phyloP scores from a whole-genome alignment of 2,797 vertebrate genomes.

The Enteromius treurensis region DNA sequence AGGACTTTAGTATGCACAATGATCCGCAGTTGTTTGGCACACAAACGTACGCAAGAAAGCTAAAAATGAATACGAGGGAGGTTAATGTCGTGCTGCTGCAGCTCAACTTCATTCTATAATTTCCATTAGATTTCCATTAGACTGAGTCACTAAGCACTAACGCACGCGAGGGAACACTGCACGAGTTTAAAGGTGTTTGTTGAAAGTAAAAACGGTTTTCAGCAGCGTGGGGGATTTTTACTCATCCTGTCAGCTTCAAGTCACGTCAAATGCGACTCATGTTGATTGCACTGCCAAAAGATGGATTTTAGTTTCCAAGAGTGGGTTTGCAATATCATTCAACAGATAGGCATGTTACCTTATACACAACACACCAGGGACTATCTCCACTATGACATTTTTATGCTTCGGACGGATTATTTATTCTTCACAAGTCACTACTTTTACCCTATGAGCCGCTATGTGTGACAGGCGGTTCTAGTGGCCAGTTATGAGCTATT shows the following conservation, averaged over 20 bases:
- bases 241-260: background rate
- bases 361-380: background rate
- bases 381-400: background rate
- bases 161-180: background rate
- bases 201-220: background rate
- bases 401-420: background rate
- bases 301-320: background rate
- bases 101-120: slow-evolving; percentile 14
- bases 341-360: background rate
- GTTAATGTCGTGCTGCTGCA: slow-evolving; percentile 25
- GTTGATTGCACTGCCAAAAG: background rate
- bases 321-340: background rate
- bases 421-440: background rate
- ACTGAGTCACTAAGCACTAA: slow-evolving; percentile 22
- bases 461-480: background rate
- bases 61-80: background rate
- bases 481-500: background rate
- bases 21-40: slow-evolving; percentile 7
- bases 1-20: slow-evolving; percentile 27
- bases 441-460: background rate
- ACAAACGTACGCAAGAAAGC: background rate
- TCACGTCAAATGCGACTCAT: background rate
- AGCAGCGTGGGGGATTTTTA: background rate
- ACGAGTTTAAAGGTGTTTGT: slow-evolving; percentile 19
- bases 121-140: slow-evolving; percentile 42